Evolutionary conservation across 2,888 invertebrate species (phyloP).

Genomic region (Linhomoeus sp.): DNA sequence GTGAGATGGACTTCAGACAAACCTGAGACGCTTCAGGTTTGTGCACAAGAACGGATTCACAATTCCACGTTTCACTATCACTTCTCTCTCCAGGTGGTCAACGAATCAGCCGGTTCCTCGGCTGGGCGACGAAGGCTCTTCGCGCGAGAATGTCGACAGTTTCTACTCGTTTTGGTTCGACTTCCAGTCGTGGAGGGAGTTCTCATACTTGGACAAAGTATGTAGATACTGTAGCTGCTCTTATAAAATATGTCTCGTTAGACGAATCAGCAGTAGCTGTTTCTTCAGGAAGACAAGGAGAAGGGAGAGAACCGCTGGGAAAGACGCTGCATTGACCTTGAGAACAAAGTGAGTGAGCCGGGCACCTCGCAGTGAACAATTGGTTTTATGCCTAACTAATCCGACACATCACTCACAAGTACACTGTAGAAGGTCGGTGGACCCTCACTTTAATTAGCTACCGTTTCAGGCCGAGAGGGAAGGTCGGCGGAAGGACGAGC

Average conservation of each 20-base stretch:
- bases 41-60: too few relatives aligned
- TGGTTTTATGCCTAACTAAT: too few relatives aligned
- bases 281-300: constrained; percentile 94
- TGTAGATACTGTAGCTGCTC: too few relatives aligned
- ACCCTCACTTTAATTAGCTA: too few relatives aligned
- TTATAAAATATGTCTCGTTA: too few relatives aligned
- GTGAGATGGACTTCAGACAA: constrained; percentile 17
- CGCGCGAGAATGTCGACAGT: constrained; percentile 61
- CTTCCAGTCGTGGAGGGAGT: constrained; percentile 97
- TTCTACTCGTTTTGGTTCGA: constrained; percentile 93
- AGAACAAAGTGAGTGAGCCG: constrained; percentile 48
- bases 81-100: constrained; percentile 81
- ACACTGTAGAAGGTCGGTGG: too few relatives aligned
- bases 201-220: constrained; percentile 94
- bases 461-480: constrained; percentile 46
- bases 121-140: constrained; percentile 53
- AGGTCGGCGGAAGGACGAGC: constrained; percentile 89
- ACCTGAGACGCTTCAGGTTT: not conserved
- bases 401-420: too few relatives aligned
- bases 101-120: constrained; percentile 62
- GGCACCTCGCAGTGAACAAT: too few relatives aligned
- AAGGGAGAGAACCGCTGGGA: constrained; percentile 87
- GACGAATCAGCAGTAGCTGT: too few relatives aligned
- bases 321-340: constrained; percentile 90
- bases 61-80: too few relatives aligned